Conservation (phyloP, 2,113 vertebrate species). For the Aleadryas rufinucha region DNA sequence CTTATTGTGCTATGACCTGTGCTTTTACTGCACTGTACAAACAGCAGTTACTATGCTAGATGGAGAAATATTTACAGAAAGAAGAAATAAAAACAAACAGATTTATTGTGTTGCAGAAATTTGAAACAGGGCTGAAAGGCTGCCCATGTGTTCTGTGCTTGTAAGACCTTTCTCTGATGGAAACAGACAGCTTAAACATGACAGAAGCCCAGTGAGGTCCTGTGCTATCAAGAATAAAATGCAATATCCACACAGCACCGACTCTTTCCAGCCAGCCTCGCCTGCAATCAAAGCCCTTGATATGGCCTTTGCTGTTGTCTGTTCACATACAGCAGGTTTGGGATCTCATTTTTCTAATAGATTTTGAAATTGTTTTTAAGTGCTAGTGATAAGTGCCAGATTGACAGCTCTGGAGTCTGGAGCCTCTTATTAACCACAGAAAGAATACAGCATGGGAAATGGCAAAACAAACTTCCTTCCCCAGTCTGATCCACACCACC, state of each 20-base stretch:
- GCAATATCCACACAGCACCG: neutral
- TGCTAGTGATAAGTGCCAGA: conserved; percentile 54
- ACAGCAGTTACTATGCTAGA: conserved; percentile 73
- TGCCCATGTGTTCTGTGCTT: conserved; percentile 68
- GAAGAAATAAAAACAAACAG: conserved; percentile 73
- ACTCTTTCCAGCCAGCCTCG: neutral
- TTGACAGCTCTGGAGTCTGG: conserved; percentile 31
- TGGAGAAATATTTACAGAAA: conserved; percentile 76
- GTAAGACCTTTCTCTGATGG: conserved; percentile 55
- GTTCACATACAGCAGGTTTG: neutral
- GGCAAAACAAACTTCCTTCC: neutral
- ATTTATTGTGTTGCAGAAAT: conserved; percentile 74
- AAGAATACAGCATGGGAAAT: neutral
- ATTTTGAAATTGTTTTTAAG: conserved; percentile 21
- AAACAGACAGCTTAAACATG: conserved; percentile 67
- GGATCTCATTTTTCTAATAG: neutral
- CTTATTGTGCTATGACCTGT: conserved; percentile 75
- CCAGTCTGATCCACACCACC: neutral
- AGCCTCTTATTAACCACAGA: neutral
- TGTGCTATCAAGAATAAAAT: conserved; percentile 35
- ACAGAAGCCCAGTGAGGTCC: conserved; percentile 23
- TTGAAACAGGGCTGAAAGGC: conserved; percentile 49
- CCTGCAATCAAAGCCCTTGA: neutral
- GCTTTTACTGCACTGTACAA: conserved; percentile 73
- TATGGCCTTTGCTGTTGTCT: neutral